These are phyloP conservation scores for Pachydiplax longipennis DNA, from an alignment of 2,888 invertebrate genomes.

Conservation along the genomic window DNA sequence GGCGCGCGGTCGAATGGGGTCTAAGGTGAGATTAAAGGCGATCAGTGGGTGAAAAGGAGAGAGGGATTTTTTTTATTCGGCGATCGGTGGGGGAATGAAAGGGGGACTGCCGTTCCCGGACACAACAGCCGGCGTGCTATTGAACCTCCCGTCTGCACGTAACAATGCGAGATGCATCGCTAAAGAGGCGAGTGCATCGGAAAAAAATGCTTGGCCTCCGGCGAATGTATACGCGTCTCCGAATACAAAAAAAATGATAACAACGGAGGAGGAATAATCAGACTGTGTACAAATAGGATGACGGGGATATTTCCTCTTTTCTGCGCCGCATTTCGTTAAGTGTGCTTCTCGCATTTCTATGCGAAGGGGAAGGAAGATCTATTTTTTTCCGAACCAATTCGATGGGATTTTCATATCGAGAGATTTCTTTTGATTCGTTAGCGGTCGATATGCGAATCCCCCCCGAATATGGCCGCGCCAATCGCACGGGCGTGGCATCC, in stretches of 20 bases:
- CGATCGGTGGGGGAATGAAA: not conserved
- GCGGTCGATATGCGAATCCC: not conserved
- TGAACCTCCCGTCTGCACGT: conserved; percentile 9
- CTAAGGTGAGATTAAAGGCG: too few relatives aligned
- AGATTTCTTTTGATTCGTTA: not conserved
- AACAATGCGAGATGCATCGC: conserved; percentile 31
- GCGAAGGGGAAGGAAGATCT: not conserved
- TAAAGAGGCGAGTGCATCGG: not conserved
- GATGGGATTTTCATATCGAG: not conserved
- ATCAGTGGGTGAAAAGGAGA: too few relatives aligned
- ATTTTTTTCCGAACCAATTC: not conserved
- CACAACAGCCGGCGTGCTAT: conserved; percentile 13
- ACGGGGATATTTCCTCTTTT: not conserved
- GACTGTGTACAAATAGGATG: not conserved
- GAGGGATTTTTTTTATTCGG: too few relatives aligned
- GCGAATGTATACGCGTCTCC: not conserved
- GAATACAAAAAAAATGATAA: not conserved
- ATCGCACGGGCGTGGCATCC: too few relatives aligned
- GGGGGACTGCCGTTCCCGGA: not conserved
- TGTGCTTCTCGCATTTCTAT: not conserved
- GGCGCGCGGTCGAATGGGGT: too few relatives aligned
- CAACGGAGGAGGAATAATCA: not conserved
- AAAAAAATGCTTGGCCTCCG: conserved; percentile 4
- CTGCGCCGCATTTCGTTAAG: not conserved
- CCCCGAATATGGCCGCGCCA: not conserved